Evolutionary conservation across 2,888 invertebrate species (phyloP), one percentile per base, ranked within the genome.

Genomic region (Rhaphigaster nebulosa): DNA sequence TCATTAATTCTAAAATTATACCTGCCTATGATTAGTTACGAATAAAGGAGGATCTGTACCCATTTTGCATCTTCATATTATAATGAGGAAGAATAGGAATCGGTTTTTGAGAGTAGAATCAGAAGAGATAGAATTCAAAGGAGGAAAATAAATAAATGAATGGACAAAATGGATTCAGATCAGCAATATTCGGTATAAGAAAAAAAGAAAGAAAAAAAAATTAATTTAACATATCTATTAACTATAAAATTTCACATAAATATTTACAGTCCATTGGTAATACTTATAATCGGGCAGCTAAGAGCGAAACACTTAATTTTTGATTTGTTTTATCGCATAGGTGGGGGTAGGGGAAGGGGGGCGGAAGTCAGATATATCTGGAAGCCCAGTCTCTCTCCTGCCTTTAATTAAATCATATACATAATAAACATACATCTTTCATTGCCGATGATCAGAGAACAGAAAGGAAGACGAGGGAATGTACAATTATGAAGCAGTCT

Each of bases 261-360:
- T 89, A 89, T 89, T 89, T 89, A 89, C 89, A 89, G 52, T 89
- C 89, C 41, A 70, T 89, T 89, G 89, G 89, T 89, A 89, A 89
- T 89, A 89, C 76, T 76, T 76, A 41, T 87, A 34, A 76, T 89
- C 45, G 45, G 89, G 89, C 89, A 89, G 89, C 89, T 89, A 89
- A 89, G 89, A 89, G 89, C 89, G 89, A 89, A 89, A 89, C 89
- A 89, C 89, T 89, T 89, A 89, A 89, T 89, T 89, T 80, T 89
- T 89, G 89, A 89, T 89, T 89, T 70, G 65, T 89, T 88, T 65
- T 50, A 50, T 76, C 89, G 89, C 89, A 60, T 38, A 87, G 34
- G 50, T 54, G 56, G 70, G 89, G 89, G 89, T 41, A 76, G 50
- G 89, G 89, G 89, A 70, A 70, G 89, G 89, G 89, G 89, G 89